These are phyloP conservation scores for Sphaerophoria rueppellii DNA, from an alignment of 2,888 invertebrate species.

Conservation along the genomic window DNA sequence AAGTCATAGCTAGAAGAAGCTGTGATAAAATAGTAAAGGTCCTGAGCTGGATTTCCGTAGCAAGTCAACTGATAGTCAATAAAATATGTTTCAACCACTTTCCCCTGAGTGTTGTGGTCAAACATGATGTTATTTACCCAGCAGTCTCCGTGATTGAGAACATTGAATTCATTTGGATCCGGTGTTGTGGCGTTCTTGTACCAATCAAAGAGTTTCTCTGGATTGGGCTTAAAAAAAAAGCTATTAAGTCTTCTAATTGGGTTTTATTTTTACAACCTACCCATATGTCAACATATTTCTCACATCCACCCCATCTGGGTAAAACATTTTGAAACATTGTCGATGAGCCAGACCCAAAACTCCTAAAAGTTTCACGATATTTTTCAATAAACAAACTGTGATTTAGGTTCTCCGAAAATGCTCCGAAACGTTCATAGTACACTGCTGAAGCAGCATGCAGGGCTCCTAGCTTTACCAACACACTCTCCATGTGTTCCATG, in stretches of 20 bases:
- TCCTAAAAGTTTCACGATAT: constrained; percentile 33
- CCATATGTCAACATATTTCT: constrained; percentile 62
- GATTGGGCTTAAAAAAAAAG: constrained; percentile 30
- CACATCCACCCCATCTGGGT: constrained; percentile 49
- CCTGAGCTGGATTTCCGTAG: constrained; percentile 76
- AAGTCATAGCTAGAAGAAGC: constrained; percentile 78
- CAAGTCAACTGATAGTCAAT: constrained; percentile 78
- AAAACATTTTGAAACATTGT: constrained; percentile 25
- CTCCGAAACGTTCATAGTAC: constrained; percentile 26
- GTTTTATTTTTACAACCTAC: constrained; percentile 31
- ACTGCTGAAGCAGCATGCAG: constrained; percentile 80
- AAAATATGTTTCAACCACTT: constrained; percentile 77
- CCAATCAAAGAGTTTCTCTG: constrained; percentile 53
- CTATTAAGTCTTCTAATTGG: neutral
- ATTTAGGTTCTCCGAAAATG: constrained; percentile 26
- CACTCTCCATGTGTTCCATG: constrained; percentile 77
- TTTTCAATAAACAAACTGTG: constrained; percentile 12
- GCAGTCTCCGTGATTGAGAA: constrained; percentile 78
- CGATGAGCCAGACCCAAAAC: constrained; percentile 49
- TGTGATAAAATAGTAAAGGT: constrained; percentile 78
- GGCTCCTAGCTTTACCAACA: constrained; percentile 78
- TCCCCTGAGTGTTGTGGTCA: constrained; percentile 76
- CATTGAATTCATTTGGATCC: constrained; percentile 75
- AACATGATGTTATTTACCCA: constrained; percentile 80
- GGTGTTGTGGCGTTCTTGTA: constrained; percentile 30